Evolutionary conservation across 2,797 vertebrate genomes (phyloP).

Genomic region (Sphenopsis melanotis): DNA sequence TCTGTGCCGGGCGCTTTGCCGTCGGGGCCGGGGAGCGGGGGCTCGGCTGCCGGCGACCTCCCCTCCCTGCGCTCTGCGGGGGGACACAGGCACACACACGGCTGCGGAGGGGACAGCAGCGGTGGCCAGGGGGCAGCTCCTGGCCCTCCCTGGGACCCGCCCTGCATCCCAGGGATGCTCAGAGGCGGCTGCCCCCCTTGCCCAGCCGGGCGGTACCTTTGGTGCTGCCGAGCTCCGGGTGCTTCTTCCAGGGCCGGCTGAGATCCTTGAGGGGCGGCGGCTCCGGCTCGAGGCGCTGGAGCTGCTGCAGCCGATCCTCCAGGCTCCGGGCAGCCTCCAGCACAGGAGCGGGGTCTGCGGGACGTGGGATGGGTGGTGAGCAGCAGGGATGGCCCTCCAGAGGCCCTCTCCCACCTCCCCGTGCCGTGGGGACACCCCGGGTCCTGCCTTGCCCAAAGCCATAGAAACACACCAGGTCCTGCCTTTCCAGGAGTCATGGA

Average conservation of each 20-base stretch:
- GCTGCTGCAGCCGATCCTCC: conserved; percentile 86
- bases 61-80: conserved; percentile 78
- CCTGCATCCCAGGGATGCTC: background rate
- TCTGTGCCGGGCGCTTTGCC: conserved; percentile 77
- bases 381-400: fast-evolving
- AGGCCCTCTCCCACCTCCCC: background rate
- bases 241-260: conserved; percentile 84
- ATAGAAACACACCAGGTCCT: background rate
- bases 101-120: background rate
- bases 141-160: background rate
- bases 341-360: conserved; percentile 85
- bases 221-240: conserved; percentile 78
- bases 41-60: conserved; percentile 59
- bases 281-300: conserved; percentile 80
- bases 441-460: background rate
- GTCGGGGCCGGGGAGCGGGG: conserved; percentile 75
- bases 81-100: background rate
- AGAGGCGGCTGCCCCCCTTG: fast-evolving
- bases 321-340: conserved; percentile 87
- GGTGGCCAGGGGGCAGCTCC: background rate
- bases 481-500: too few relatives aligned
- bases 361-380: background rate
- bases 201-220: conserved; percentile 74
- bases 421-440: fast-evolving
- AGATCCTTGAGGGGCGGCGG: conserved; percentile 78